Conservation (phyloP, 2,113 vertebrate genomes). For the Lepidothrix coronata region DNA sequence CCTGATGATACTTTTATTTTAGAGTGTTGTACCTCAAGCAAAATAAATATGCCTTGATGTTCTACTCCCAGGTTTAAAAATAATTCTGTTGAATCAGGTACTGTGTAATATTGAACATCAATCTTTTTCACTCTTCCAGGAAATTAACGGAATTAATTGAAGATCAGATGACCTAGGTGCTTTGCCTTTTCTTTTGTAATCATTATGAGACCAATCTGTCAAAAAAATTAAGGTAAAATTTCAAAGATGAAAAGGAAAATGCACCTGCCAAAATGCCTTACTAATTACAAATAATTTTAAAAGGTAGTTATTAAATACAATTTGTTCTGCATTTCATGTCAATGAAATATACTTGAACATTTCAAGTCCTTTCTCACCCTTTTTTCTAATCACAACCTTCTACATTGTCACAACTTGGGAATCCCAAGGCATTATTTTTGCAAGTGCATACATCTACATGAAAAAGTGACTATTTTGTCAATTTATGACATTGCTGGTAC, state of each 20-base stretch:
- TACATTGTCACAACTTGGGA: background rate
- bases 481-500: background rate
- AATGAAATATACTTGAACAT: background rate
- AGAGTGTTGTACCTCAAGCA: background rate
- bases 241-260: slow-evolving; percentile 9
- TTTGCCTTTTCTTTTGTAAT: slow-evolving; percentile 45
- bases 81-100: slow-evolving; percentile 2
- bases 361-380: background rate
- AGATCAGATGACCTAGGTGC: slow-evolving; percentile 18
- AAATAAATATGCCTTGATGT: slow-evolving; percentile 12
- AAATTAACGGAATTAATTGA: slow-evolving; percentile 51
- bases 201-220: slow-evolving; percentile 16
- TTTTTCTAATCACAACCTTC: background rate
- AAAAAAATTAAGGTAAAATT: slow-evolving; percentile 46
- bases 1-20: slow-evolving; percentile 18
- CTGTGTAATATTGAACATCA: slow-evolving; percentile 30
- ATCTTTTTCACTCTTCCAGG: slow-evolving; percentile 32
- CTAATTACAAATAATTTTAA: slow-evolving; percentile 36
- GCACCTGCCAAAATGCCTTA: background rate
- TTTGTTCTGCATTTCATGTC: background rate
- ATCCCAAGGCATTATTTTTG: background rate
- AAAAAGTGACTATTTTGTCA: background rate
- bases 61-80: slow-evolving; percentile 15
- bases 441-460: background rate
- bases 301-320: slow-evolving; percentile 33